Base-by-base conservation (phyloP, 2,888 invertebrate species). In the Lissonota sp. region DNA sequence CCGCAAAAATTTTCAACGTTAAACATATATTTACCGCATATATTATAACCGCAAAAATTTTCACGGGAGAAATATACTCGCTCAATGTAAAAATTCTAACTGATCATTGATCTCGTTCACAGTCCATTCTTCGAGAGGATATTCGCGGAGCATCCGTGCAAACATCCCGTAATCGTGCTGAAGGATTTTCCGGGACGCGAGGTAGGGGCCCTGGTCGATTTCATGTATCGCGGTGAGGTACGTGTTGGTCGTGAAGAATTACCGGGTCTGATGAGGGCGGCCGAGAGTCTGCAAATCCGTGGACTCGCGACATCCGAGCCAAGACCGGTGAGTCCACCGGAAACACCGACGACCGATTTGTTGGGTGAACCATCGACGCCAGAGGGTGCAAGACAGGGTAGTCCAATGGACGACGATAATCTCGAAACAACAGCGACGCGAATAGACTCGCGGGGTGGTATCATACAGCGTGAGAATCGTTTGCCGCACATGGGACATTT, bases 161-260 rank as follows among this genome's bases (percentile, higher is more conserved):
- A 98, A 92, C 98, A 98, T 92, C 98, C 98, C 55, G 97, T 98
- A 86, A 97, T 98, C 90, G 97, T 98, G 86, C 93, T 98, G 82
- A 98, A 98, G 92, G 98, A 98, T 93, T 97, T 97, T 92, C 95
- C 95, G 88, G 97, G 96, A 85, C 97, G 97, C 95, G 97, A 98
- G 89, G 96, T 98, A 83, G 97, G 97, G 89, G 97, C 97, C 46
- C 96, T 98, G 81, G 96, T 98, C 82, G 97, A 97, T 93, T 98
- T 98, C 91, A 98, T 98, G 97, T 98, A 98, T 93, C 96, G 97
- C 86, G 98, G 98, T 51, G 97, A 98, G 93, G 97, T 98, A 87
- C 97, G 97, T 85, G 97, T 98, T 69, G 96, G 96, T 6, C 97
- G 97, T 88, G 97, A 97, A 90, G 96, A 97, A 83, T 94, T 98